Evolutionary conservation across 2,888 invertebrate genomes (phyloP), one percentile per base, ranked within the genome.

Genomic region (Meloe dianella): DNA sequence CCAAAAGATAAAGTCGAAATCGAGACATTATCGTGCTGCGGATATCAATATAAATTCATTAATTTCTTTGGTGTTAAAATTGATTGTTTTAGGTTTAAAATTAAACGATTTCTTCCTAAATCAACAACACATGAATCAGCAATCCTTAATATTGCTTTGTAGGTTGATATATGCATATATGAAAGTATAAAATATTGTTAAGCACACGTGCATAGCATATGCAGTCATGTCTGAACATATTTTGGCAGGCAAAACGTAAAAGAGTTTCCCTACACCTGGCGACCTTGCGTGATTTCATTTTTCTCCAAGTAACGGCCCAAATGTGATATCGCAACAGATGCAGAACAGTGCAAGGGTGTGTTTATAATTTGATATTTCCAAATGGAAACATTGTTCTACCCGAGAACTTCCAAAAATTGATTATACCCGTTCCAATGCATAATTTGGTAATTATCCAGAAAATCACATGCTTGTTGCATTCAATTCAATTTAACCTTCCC

Each of bases 211-310:
- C 5, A n/a, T 41, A 4, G 17, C n/a, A n/a, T 17, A 38, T n/a
- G 66, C 47, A 32, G n/a, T 22, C 35, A 29, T 58, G 30, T 67
- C 61, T 67, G 63, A 61, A 65, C 65, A 57, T 62, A 61, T 63
- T 54, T 58, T 60, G 67, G 67, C 65, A 61, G 60, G 67, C 65
- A 59, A 67, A 65, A 66, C 64, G 62, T n/a, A n/a, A n/a, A n/a
- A n/a, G n/a, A n/a, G n/a, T 66, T 66, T 66, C 57, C 17, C 60
- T 57, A 63, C 69, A 69, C 69, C 69, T 69, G 67, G 51, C 57
- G 59, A 58, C 57, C 61, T 67, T 62, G 64, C 64, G 58, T 65
- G 62, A 67, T 62, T 58, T 32, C 60, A 58, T 64, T n/a, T n/a
- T n/a, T n/a, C n/a, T n/a, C 47, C 67, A 57, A 60, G 58, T 61